These are phyloP conservation scores for Caloenas nicobarica DNA, from an alignment of 2,113 vertebrate genomes.

Conservation along the genomic window DNA sequence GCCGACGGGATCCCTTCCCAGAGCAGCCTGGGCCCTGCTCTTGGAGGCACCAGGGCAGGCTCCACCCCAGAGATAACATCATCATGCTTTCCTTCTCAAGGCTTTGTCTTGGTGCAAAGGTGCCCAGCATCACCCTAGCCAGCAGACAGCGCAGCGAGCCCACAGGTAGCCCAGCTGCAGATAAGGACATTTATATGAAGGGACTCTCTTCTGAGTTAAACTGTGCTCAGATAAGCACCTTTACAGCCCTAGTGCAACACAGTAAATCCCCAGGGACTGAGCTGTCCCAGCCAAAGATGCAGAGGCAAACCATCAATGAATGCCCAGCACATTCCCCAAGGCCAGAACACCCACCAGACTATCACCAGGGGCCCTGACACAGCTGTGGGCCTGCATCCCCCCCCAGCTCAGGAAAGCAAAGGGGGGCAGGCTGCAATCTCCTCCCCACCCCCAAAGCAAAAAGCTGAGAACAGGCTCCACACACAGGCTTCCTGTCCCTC, in stretches of 20 bases:
- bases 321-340: accelerated
- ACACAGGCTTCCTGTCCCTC: neutral
- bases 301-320: neutral
- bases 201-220: neutral
- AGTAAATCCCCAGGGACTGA: neutral
- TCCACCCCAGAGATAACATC: slow-evolving; percentile 8
- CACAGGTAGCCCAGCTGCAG: accelerated
- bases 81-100: accelerated
- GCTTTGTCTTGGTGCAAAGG: neutral
- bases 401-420: neutral
- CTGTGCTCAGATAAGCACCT: neutral
- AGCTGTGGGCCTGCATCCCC: accelerated
- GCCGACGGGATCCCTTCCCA: neutral
- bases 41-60: neutral
- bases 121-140: accelerated
- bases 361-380: neutral
- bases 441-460: neutral
- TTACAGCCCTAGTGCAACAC: neutral
- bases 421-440: neutral
- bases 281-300: neutral
- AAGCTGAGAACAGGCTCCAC: neutral
- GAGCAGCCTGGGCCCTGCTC: neutral
- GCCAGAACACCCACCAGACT: neutral
- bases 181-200: neutral
- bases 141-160: accelerated